Evolutionary conservation across 2,797 vertebrate genomes (phyloP), one percentile per base, ranked within the genome.

Genomic region (Eospalax fontanierii): DNA sequence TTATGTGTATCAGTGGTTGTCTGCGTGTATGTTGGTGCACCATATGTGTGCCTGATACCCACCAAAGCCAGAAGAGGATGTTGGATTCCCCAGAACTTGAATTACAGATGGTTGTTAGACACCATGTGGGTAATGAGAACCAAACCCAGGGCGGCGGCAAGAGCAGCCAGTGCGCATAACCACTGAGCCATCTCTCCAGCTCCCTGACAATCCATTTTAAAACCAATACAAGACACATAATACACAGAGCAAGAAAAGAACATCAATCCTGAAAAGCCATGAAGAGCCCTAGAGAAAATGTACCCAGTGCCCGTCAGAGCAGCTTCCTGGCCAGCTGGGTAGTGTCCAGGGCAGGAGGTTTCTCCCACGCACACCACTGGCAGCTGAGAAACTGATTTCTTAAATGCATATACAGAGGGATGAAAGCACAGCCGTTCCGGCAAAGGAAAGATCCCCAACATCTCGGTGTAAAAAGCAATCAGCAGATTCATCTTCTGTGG

Each of bases 271-370:
- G 57, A 59, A 54, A 70, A 30, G 54, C 22, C 18, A 0, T 1
- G 18, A 54, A 92, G 61, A 79, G 9, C 78, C 68, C 78, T 8
- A 33, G n/a, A 40, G 74, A 84, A 81, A 46, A 2, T 2, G 30
- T 43, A 33, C 38, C 33, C n/a, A 84, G 43, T 5, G 1, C 1
- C 1, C 0, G 1, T 33, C 0, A 28, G 63, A 65, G 68, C 19
- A 1, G 38, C n/a, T 4, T 19, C 0, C 2, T 24, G 12, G 81
- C 61, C 46, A 1, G 10, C 38, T 2, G 46, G 12, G 75, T 73
- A 12, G 66, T n/a, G 46, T 35, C 21, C 12, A 10, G 71, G 0
- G 70, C 40, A 35, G 74, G 66, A 26, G 24, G 16, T 74, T 43
- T 21, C 43, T 40, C 35, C 28, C 8, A 16, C 7, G 4, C 40